These are phyloP conservation scores for Nephotettix cincticeps DNA, from an alignment of 1,140 invertebrate species.

Conservation along the genomic window DNA sequence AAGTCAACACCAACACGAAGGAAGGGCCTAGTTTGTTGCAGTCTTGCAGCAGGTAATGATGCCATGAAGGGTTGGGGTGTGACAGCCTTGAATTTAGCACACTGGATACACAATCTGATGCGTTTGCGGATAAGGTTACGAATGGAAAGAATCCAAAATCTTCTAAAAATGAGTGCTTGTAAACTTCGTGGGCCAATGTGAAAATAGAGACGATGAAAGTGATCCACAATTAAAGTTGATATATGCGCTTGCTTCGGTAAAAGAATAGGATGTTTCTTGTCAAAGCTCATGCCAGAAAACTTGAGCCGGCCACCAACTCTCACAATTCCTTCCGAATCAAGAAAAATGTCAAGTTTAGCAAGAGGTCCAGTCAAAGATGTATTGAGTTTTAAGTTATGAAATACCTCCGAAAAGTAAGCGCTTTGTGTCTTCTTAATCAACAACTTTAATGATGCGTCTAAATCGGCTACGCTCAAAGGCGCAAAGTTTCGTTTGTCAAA, in stretches of 20 bases:
- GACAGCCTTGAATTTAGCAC: slow-evolving; percentile 1
- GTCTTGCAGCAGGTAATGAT: neutral
- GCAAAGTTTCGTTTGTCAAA: too few species aligned
- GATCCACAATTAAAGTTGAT: neutral
- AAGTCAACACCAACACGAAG: slow-evolving; percentile 29
- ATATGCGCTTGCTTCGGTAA: neutral
- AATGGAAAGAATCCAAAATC: slow-evolving; percentile 17
- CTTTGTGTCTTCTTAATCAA: too few species aligned
- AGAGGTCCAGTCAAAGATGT: too few species aligned
- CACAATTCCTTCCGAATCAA: slow-evolving; percentile 35
- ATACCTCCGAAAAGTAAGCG: too few species aligned
- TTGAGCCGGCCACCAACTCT: slow-evolving; percentile 12
- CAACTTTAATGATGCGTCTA: too few species aligned
- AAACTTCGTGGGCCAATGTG: slow-evolving; percentile 9
- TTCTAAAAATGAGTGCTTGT: neutral
- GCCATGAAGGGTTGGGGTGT: neutral
- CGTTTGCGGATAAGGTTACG: neutral
- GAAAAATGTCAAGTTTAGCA: neutral
- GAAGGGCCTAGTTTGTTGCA: slow-evolving; percentile 32
- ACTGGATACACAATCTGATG: slow-evolving; percentile 10
- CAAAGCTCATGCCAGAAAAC: neutral
- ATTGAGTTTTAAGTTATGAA: too few species aligned
- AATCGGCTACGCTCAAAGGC: too few species aligned
- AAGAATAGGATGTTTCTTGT: neutral
- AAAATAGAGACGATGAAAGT: neutral